Evolutionary conservation across 1,140 invertebrate species (phyloP).

Genomic region (Tetramorium parvispinum): DNA sequence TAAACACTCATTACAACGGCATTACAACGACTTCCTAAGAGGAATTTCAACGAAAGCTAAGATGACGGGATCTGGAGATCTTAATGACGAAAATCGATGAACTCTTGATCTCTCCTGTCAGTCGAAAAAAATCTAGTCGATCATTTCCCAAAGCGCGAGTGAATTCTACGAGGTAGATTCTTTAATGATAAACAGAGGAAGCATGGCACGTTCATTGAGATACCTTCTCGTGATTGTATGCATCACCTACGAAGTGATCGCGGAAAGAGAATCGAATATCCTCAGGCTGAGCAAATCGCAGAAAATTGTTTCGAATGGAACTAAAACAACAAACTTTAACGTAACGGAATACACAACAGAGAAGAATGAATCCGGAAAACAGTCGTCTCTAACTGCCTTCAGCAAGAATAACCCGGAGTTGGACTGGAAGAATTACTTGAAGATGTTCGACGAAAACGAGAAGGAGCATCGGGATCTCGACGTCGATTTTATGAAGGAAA

Average conservation of each 20-base stretch:
- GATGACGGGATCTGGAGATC: constrained; percentile 34
- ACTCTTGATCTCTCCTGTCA: constrained; percentile 1
- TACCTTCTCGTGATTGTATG: constrained; percentile 11
- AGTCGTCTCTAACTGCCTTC: constrained; percentile 69
- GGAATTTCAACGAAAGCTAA: constrained; percentile 57
- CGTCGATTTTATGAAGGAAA: constrained; percentile 81
- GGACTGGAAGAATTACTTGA: constrained; percentile 82
- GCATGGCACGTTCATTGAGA: constrained; percentile 33
- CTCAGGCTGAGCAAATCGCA: constrained; percentile 74
- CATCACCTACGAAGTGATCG: background rate
- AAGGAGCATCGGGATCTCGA: constrained; percentile 76
- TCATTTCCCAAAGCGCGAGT: background rate
- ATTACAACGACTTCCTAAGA: constrained; percentile 15
- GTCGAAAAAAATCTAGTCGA: constrained; percentile 40
- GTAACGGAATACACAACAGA: constrained; percentile 44
- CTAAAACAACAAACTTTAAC: constrained; percentile 56
- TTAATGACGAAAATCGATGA: constrained; percentile 56
- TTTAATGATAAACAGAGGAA: background rate
- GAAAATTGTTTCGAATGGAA: background rate
- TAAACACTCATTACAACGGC: constrained; percentile 34
- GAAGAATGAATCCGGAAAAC: constrained; percentile 13
- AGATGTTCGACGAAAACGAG: constrained; percentile 68
- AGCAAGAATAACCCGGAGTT: constrained; percentile 83
- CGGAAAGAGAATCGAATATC: constrained; percentile 79
- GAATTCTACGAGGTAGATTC: background rate